Percentiles rank a stretch among this genome's conserved stretches.
These are phyloP conservation scores for Sussaba pulchella DNA, from an alignment of 2,888 invertebrate species.

Conservation along the genomic window DNA sequence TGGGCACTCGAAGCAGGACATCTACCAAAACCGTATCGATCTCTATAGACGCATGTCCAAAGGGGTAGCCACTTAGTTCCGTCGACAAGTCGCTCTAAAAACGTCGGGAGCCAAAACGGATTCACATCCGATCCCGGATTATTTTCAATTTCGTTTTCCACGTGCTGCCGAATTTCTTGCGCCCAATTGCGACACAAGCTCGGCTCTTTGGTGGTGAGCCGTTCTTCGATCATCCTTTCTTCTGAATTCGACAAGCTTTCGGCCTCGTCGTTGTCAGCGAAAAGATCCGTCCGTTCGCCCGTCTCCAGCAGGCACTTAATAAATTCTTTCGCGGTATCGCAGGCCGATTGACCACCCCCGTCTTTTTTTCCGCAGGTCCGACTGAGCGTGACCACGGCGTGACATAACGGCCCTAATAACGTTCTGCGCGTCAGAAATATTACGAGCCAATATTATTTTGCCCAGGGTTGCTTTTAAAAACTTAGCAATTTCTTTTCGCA, in stretches of 20 bases:
- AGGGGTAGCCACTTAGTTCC: too few species aligned
- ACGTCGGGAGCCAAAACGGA: constrained; percentile 34
- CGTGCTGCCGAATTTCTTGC: background rate
- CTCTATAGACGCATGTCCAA: too few species aligned
- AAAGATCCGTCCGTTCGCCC: constrained; percentile 6
- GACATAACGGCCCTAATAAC: constrained; percentile 32
- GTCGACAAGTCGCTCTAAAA: too few species aligned
- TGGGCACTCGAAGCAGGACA: constrained; percentile 36
- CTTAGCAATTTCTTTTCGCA: constrained; percentile 41
- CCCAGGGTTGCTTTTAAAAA: too few species aligned
- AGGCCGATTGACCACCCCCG: constrained; percentile 35
- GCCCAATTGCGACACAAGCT: constrained; percentile 49
- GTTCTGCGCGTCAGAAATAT: constrained; percentile 20
- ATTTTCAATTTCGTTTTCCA: constrained; percentile 14
- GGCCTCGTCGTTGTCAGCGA: constrained; percentile 14
- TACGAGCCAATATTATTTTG: constrained; percentile 24
- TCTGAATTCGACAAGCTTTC: background rate
- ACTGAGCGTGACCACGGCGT: constrained; percentile 46
- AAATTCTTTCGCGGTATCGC: constrained; percentile 35
- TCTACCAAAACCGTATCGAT: too few species aligned
- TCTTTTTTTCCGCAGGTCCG: constrained; percentile 8
- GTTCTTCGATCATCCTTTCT: background rate
- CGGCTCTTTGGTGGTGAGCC: constrained; percentile 13
- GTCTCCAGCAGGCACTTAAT: constrained; percentile 37
- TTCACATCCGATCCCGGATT: constrained; percentile 40